These are phyloP conservation scores for Orussus abietinus DNA, from an alignment of 1,140 invertebrate genomes.

Conservation along the genomic window DNA sequence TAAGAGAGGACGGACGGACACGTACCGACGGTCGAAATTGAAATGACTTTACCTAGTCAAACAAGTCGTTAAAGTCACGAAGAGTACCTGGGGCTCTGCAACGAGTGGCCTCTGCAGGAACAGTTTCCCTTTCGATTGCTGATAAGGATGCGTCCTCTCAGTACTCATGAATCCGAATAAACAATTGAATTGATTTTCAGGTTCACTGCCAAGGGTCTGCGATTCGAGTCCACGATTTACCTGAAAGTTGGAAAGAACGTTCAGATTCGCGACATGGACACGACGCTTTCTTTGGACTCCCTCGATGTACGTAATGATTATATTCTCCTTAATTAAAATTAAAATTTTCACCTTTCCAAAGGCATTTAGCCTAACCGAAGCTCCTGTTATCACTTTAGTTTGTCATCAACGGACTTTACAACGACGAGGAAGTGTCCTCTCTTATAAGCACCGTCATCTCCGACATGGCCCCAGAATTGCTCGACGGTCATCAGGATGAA, in stretches of 20 bases:
- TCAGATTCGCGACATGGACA: background rate
- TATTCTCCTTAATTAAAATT: background rate
- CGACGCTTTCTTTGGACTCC: background rate
- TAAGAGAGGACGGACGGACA: no score
- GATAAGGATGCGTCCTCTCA: no score
- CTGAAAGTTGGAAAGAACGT: background rate
- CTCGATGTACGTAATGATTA: conserved; percentile 22
- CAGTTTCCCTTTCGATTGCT: no score
- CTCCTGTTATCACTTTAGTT: conserved; percentile 21
- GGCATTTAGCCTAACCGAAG: no score
- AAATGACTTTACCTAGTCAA: no score
- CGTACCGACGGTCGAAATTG: no score
- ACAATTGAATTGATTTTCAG: conserved; percentile 12
- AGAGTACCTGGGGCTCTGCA: no score
- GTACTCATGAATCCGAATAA: no score
- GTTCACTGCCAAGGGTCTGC: background rate
- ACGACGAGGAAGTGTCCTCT: conserved; percentile 18
- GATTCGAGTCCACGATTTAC: background rate
- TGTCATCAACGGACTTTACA: conserved; percentile 15
- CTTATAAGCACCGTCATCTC: conserved; percentile 14
- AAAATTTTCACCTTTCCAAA: background rate
- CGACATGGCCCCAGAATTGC: conserved; percentile 17
- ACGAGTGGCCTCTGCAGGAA: no score
- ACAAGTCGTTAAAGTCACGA: no score
- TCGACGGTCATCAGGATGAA: conserved; percentile 17